Evolutionary conservation across 2,113 vertebrate species (phyloP).

Genomic region (Indicator maculatus): DNA sequence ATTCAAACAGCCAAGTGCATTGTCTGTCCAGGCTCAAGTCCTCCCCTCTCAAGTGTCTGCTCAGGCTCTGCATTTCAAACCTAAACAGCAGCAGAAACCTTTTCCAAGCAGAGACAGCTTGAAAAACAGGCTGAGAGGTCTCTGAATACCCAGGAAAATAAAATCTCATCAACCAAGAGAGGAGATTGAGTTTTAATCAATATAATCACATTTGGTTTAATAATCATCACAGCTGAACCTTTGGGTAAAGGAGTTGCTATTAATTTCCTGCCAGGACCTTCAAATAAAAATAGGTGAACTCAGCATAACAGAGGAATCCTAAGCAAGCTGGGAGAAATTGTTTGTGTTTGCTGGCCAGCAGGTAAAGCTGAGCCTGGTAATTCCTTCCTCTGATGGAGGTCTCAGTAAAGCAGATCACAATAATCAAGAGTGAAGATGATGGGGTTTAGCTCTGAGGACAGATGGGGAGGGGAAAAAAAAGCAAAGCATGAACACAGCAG

Average conservation of each 20-base stretch:
- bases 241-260: neutral
- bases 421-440: neutral
- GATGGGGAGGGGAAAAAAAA: neutral
- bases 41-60: accelerated
- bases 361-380: neutral
- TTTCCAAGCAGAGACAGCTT: neutral
- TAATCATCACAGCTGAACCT: neutral
- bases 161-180: neutral
- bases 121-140: neutral
- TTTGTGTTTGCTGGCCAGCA: neutral
- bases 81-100: neutral
- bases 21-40: neutral
- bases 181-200: neutral
- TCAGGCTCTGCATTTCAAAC: neutral
- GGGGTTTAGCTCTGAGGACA: neutral
- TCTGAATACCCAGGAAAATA: neutral
- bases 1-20: neutral
- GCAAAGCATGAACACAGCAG: neutral
- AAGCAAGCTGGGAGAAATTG: neutral
- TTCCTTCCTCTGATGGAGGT: neutral
- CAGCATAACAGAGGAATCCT: neutral
- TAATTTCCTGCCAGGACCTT: neutral
- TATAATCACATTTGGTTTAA: neutral
- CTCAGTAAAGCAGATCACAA: neutral
- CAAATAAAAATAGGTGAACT: neutral